A percentile compares a stretch with the other conserved stretches of the same genome.
These are phyloP conservation scores for Epinotia demarniana DNA, from an alignment of 2,888 invertebrate species.

Conservation along the genomic window DNA sequence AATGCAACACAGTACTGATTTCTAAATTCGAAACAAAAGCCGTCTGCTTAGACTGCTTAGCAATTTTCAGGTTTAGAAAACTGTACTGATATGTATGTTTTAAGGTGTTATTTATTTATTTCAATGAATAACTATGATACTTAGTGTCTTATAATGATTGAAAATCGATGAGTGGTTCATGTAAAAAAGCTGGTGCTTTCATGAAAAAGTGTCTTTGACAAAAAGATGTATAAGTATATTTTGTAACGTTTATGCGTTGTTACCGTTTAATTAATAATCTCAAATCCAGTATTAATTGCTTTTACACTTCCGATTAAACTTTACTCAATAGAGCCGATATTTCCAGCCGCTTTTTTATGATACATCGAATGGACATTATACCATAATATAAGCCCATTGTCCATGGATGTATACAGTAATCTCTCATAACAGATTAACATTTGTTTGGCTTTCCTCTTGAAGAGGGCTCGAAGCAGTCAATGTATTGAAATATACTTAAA, in stretches of 20 bases:
- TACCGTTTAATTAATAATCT: constrained; percentile 20
- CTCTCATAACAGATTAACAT: too few relatives aligned
- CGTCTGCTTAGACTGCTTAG: neutral
- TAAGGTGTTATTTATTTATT: neutral
- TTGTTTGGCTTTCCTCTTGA: too few relatives aligned
- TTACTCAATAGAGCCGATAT: neutral
- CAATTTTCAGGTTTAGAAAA: constrained; percentile 7
- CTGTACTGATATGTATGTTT: neutral
- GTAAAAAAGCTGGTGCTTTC: constrained; percentile 26
- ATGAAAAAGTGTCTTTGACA: constrained; percentile 8
- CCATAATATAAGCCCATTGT: neutral
- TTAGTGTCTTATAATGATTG: constrained; percentile 8
- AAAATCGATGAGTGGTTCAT: constrained; percentile 17
- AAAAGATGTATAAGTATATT: constrained; percentile 5
- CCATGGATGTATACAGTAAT: too few relatives aligned
- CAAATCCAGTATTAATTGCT: constrained; percentile 22
- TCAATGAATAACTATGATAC: constrained; percentile 8
- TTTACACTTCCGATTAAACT: neutral
- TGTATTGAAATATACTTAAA: too few relatives aligned
- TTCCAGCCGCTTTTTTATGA: too few relatives aligned
- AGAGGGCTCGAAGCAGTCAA: too few relatives aligned
- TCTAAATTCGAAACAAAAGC: neutral
- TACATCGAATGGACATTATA: neutral
- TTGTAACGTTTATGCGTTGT: constrained; percentile 11
- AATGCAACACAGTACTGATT: constrained; percentile 4